Base-by-base conservation (phyloP, 2,113 vertebrate species). In the Tetrao urogallus region DNA sequence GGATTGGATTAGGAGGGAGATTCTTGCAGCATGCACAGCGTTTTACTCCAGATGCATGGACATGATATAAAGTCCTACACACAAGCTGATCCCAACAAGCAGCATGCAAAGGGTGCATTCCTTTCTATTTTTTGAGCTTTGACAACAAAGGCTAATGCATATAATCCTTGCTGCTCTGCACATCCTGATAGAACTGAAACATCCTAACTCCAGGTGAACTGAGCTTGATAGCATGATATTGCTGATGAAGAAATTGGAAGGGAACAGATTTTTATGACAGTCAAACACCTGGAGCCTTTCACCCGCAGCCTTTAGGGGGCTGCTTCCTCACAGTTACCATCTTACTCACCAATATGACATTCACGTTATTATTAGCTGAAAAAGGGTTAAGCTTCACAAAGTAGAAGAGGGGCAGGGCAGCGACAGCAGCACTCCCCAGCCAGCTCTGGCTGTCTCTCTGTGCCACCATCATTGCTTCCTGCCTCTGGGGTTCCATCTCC, bases 21-120 rank as follows among this genome's bases (percentile, higher is more conserved):
- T 58, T 50, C 38, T 32, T 71, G 24, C 24, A 54, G 24, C 52
- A 13, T 12, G 6, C 16, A 36, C 73, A 45, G n/a, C 13, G 25
- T 13, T 60, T 66, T 72, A 77, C 38, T 76, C 47, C n/a, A 69
- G 47, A 47, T 28, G 42, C 28, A 14, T 5, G 42, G 7, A 18
- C 45, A 25, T 13, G 11, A 56, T 24, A 54, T 17, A 15, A 76
- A 45, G 28, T 64, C 40, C 5, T 63, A 6, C 2, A 9, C 2
- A 22, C 5, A 63, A 83, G 40, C 19, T 32, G 34, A 73, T 25
- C 13, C 6, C 27, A 61, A 64, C 40, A 48, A 61, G 21, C 40
- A 48, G 66, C 42, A 69, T 4, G 13, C 0, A 0, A 45, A 19
- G 13, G 25, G 8, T 45, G 10, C 15, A 11, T 5, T 47, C 11